These are phyloP conservation scores for Nipponacmea schrenckii DNA, from an alignment of 2,888 invertebrate genomes.

Conservation along the genomic window DNA sequence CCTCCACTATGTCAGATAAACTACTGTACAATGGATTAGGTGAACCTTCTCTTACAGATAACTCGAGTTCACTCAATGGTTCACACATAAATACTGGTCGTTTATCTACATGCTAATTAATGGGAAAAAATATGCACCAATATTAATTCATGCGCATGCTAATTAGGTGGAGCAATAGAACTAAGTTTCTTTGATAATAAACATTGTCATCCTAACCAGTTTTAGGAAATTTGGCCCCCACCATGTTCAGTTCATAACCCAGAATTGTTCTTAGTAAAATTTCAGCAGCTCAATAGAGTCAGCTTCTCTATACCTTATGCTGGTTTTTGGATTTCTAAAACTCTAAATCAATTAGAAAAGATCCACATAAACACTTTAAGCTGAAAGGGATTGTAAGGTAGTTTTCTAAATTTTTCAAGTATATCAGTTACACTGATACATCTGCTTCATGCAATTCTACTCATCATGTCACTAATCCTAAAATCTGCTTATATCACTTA, in stretches of 20 bases:
- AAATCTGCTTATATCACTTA: too few relatives aligned
- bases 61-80: slow-evolving; percentile 30
- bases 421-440: too few relatives aligned
- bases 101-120: slow-evolving; percentile 55
- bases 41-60: slow-evolving; percentile 29
- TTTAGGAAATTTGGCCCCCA: not conserved
- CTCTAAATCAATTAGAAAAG: too few relatives aligned
- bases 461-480: too few relatives aligned
- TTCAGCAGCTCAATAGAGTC: too few relatives aligned
- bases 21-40: slow-evolving; percentile 50
- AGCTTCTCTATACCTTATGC: too few relatives aligned
- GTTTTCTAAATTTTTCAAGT: too few relatives aligned
- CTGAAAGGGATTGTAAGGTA: too few relatives aligned
- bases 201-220: not conserved
- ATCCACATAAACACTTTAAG: too few relatives aligned
- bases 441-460: too few relatives aligned
- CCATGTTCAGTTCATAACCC: slow-evolving; percentile 1
- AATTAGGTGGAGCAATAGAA: not conserved
- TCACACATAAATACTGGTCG: slow-evolving; percentile 65
- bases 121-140: slow-evolving; percentile 23
- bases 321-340: too few relatives aligned
- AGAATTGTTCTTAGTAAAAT: not conserved
- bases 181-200: not conserved
- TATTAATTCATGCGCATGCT: slow-evolving; percentile 23
- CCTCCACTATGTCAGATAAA: slow-evolving; percentile 61